Base-by-base conservation (phyloP, 2,888 invertebrate species). In the Acronicta leporina region DNA sequence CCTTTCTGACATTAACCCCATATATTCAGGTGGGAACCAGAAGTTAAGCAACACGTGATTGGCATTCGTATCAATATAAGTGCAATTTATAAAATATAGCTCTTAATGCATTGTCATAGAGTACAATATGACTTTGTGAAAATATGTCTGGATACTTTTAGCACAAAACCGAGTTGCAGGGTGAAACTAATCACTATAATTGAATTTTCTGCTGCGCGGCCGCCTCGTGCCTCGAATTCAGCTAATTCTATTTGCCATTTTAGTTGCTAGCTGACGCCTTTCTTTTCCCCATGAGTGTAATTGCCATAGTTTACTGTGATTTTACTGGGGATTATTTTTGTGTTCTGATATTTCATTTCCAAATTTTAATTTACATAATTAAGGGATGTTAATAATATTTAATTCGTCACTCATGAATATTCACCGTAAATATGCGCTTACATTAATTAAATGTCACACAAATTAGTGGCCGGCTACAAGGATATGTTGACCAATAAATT, bases 141-240 rank as follows among this genome's bases (percentile, higher is more conserved):
- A 76, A 77, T 71, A 57, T 44, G 46, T 45, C 50, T 63, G 63
- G 80, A 85, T 84, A 85, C 80, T 85, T 88, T 85, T 73, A 82
- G 78, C 81, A 83, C 83, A 83, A 84, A 84, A 85, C 83, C 81
- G 73, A 84, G 83, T 88, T 87, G 87, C 89, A 87, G 85, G 89
- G 87, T 84, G 86, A 87, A 89, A 90, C 89, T 92, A 92, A 92
- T 92, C 88, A 89, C 85, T 83, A 79, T 88, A 89, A 92, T 92
- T 90, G 90, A 87, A 92, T 92, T 91, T 88, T 86, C 87, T 87
- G 87, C 85, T 80, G 86, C 87, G 86, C 81, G 83, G 84, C 83
- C 83, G 80, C 78, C 83, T 68, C 90, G 90, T 90, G 90, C 84
- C 79, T 85, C 77, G 90, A 90, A 90, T 92, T 89, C 84, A 84